phyloP scores from a whole-genome alignment of 2,113 vertebrate genomes.

The Leiothrix lutea region DNA sequence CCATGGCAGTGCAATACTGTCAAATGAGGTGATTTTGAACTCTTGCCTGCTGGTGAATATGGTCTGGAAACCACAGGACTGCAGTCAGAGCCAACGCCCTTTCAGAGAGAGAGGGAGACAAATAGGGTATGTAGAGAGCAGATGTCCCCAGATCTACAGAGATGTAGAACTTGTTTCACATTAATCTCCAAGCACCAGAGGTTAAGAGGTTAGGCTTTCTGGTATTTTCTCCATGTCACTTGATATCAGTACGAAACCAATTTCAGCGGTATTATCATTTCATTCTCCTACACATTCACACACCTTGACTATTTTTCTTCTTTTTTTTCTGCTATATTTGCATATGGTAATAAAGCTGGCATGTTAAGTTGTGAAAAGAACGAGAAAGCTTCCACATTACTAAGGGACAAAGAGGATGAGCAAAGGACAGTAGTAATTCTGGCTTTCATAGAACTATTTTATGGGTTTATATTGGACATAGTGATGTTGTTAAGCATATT shows the following conservation, averaged over 20 bases:
- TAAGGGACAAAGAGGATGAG: background rate
- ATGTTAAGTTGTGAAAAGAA: background rate
- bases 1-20: background rate
- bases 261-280: background rate
- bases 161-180: conserved; percentile 12
- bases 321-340: background rate
- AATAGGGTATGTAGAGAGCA: background rate
- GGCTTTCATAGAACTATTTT: background rate
- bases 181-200: conserved; percentile 13
- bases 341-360: background rate
- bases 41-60: background rate
- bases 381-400: background rate
- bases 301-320: background rate
- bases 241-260: background rate
- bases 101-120: background rate
- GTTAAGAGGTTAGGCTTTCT: conserved; percentile 18
- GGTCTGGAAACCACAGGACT: background rate
- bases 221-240: background rate
- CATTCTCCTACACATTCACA: background rate
- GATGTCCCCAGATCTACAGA: background rate
- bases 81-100: background rate
- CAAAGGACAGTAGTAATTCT: background rate
- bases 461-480: background rate
- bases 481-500: background rate
- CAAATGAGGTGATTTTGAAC: background rate